Evolutionary conservation across 2,888 invertebrate genomes (phyloP).

Genomic region (Cantharis flavilabris): DNA sequence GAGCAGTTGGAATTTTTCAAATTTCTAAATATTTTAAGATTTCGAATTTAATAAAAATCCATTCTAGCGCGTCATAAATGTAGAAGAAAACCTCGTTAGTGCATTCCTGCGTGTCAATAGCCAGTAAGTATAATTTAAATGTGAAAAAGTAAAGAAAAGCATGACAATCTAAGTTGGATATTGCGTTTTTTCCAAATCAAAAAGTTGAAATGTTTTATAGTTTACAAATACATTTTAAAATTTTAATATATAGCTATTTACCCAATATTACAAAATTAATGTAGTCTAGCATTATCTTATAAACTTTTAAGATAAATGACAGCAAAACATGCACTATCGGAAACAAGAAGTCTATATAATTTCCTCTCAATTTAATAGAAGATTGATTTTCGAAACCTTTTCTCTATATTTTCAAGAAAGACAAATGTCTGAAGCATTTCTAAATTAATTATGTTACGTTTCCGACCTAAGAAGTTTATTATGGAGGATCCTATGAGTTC

Average conservation of each 20-base stretch:
- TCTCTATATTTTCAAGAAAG: slow-evolving; percentile 9
- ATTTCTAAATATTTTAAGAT: no score
- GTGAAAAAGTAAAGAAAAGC: background rate
- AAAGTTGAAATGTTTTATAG: background rate
- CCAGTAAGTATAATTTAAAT: background rate
- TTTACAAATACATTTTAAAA: slow-evolving; percentile 4
- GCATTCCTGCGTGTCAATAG: background rate
- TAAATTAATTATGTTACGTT: slow-evolving; percentile 22
- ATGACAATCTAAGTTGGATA: background rate
- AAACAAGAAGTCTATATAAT: slow-evolving; percentile 18
- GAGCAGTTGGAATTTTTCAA: no score
- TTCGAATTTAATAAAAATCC: background rate
- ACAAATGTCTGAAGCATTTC: slow-evolving; percentile 15
- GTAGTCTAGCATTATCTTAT: slow-evolving; percentile 15
- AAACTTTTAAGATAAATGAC: slow-evolving; percentile 25
- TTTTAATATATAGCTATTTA: slow-evolving; percentile 9
- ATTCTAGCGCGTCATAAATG: background rate
- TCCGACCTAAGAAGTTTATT: slow-evolving; percentile 16
- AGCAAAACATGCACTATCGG: slow-evolving; percentile 14
- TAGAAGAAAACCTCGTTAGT: background rate
- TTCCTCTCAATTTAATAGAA: slow-evolving; percentile 13
- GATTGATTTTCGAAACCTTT: slow-evolving; percentile 16
- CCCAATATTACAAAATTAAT: slow-evolving; percentile 16
- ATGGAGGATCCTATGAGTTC: slow-evolving; percentile 15
- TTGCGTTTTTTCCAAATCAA: background rate